These are phyloP conservation scores for Amphiprion percula DNA, from an alignment of 2,113 vertebrate species.

Conservation along the genomic window DNA sequence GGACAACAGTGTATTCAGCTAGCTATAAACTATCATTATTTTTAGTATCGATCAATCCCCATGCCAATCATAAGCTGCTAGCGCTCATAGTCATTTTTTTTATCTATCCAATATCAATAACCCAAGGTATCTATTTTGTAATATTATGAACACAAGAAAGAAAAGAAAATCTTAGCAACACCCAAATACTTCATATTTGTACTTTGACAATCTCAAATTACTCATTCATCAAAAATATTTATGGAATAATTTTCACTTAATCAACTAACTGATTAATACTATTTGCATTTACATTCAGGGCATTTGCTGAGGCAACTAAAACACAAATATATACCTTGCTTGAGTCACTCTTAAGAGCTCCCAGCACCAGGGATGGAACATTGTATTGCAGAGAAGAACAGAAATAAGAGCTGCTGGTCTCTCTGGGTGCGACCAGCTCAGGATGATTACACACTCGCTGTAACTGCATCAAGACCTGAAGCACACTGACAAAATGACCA, in stretches of 20 bases:
- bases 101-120: too few species aligned
- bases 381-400: slow-evolving; percentile 86
- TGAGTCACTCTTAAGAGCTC: slow-evolving; percentile 83
- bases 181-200: too few species aligned
- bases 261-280: not conserved
- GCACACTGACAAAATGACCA: slow-evolving; percentile 94
- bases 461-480: slow-evolving; percentile 93
- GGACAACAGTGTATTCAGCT: too few species aligned
- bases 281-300: not conserved
- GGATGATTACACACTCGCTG: slow-evolving; percentile 95
- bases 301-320: too few species aligned
- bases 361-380: slow-evolving; percentile 88
- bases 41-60: too few species aligned
- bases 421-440: slow-evolving; percentile 89
- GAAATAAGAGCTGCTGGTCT: slow-evolving; percentile 85
- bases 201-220: not conserved
- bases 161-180: too few species aligned
- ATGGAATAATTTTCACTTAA: not conserved
- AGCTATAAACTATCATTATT: too few species aligned
- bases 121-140: too few species aligned
- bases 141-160: too few species aligned
- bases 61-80: not conserved
- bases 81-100: too few species aligned
- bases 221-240: not conserved
- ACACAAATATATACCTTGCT: slow-evolving; percentile 83